phyloP scores from a whole-genome alignment of 1,140 invertebrate species.

The Melipona quadrifasciata region DNA sequence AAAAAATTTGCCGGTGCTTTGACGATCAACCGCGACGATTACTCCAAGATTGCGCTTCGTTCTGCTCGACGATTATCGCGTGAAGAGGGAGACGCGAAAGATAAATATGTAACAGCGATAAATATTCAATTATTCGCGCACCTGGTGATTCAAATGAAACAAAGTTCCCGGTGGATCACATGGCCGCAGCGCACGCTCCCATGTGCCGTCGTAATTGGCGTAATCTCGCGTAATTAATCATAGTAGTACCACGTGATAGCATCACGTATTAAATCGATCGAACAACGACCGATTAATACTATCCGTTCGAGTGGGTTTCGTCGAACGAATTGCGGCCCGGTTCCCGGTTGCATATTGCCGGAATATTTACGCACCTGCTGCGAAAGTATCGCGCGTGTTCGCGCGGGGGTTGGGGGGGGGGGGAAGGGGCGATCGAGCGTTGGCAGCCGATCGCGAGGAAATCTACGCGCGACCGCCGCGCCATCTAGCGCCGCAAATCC shows the following conservation, averaged over 20 bases:
- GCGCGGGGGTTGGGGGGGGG: no score
- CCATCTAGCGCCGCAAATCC: neutral
- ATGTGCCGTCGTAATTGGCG: conserved; percentile 2
- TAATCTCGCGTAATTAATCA: conserved; percentile 17
- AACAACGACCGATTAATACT: conserved; percentile 2
- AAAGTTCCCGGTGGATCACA: neutral
- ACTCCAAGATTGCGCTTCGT: no score
- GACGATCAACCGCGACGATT: no score
- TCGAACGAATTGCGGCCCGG: neutral
- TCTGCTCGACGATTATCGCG: no score
- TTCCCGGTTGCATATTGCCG: no score
- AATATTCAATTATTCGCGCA: neutral
- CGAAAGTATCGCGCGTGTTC: neutral
- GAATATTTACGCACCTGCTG: neutral
- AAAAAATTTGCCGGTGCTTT: no score
- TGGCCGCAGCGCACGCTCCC: neutral
- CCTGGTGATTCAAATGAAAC: neutral
- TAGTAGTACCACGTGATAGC: neutral
- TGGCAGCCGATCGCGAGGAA: neutral
- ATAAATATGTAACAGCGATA: neutral
- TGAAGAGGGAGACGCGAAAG: no score
- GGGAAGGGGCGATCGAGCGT: no score
- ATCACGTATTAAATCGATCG: neutral
- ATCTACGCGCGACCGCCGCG: neutral
- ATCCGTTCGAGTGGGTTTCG: no score